Evolutionary conservation across 2,797 vertebrate species (phyloP), one percentile per base, ranked within the genome.

Genomic region (Melanotaenia boesemani): DNA sequence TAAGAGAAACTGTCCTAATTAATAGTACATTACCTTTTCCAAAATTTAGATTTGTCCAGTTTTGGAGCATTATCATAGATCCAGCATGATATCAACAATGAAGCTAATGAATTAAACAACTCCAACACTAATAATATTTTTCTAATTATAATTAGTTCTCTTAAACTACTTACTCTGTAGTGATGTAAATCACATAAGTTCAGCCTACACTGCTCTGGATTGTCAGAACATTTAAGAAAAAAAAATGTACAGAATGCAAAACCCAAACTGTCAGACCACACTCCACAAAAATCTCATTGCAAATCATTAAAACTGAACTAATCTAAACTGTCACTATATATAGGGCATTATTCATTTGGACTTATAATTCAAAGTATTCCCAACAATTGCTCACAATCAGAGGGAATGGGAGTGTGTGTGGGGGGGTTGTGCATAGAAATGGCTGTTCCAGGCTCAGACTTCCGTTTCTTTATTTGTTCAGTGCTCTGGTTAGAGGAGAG

Each of bases 371-470:
- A 26, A 4, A 67, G 12, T 22, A 46, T n/a, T 68, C 13, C 26
- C 30, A 26, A 24, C 5, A 6, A 63, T 24, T 26, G 15, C 22
- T 58, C 28, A 34, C 34, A 24, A 37, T 57, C 70, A 48, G 54
- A 41, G 39, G 70, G 20, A n/a, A 18, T 32, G 24, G 62, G 59
- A 55, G 48, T 18, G 44, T 16, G 44, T 20, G 44, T 46, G 52
- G 28, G 28, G 22, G 13, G 3, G 55, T 8, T 2, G 15, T 57
- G 26, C 1, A 57, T 20, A 32, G 24, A 56, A 13, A 56, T 26
- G 18, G 26, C 55, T 57, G 13, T 66, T 58, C 41, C 55, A 52
- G 32, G n/a, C 22, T 58, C 22, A 66, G 55, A 66, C 30, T 28
- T 59, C 44, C 32, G 24, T 28, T 37, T 6, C 2, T 58, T 64